Conservation (phyloP, 2,113 vertebrate species). For the Rhinolophus ferrumequinum region DNA sequence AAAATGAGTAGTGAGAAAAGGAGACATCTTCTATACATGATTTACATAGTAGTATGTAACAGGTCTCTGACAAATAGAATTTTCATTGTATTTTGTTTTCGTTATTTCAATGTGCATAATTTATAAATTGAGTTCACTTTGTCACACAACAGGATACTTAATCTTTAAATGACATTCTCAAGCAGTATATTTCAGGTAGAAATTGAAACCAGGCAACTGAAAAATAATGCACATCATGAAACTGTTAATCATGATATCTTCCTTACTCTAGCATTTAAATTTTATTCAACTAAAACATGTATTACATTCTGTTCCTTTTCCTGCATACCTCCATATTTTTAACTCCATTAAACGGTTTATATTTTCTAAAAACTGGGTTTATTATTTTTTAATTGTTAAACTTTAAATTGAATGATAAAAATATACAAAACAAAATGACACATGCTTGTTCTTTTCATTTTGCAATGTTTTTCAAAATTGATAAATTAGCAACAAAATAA, state of each 20-base stretch:
- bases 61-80: neutral
- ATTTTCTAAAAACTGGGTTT: neutral
- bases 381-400: neutral
- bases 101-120: constrained; percentile 47
- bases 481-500: neutral
- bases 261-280: constrained; percentile 62
- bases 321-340: constrained; percentile 45
- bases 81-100: constrained; percentile 64
- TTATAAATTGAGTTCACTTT: constrained; percentile 67
- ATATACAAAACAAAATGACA: neutral
- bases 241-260: constrained; percentile 67
- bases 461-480: neutral
- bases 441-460: constrained; percentile 6
- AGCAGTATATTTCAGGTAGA: constrained; percentile 65
- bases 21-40: neutral
- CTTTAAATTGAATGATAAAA: neutral
- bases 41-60: constrained; percentile 6
- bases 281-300: constrained; percentile 56
- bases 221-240: constrained; percentile 70
- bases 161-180: constrained; percentile 63
- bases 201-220: constrained; percentile 50
- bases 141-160: constrained; percentile 53
- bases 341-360: neutral
- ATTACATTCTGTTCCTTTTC: constrained; percentile 60
- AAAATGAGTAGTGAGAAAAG: neutral